phyloP scores from a whole-genome alignment of 2,113 vertebrate genomes.

The Psilopsiagon aymara region DNA sequence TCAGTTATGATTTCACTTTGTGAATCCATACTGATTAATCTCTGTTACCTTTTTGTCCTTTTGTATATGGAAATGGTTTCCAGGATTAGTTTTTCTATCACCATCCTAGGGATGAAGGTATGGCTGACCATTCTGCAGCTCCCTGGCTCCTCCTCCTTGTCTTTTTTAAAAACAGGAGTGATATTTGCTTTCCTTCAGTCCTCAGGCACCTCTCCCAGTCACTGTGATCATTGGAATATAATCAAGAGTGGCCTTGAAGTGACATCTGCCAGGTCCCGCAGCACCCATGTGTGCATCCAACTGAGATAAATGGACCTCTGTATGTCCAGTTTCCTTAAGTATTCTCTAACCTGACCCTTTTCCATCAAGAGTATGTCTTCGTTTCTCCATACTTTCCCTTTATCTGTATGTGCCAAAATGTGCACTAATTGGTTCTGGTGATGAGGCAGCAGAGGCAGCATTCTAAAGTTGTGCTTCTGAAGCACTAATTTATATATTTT shows the following conservation, averaged over 20 bases:
- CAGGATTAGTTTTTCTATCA: neutral
- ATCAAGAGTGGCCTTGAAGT: neutral
- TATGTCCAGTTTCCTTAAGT: neutral
- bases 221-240: neutral
- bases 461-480: neutral
- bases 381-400: neutral
- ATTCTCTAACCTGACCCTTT: neutral
- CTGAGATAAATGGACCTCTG: fast-evolving
- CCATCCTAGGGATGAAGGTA: neutral
- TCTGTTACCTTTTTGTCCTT: neutral
- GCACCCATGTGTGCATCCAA: neutral
- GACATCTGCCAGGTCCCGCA: neutral
- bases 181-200: neutral
- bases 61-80: neutral
- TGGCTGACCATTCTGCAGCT: neutral
- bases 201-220: neutral
- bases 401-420: neutral
- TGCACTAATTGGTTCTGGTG: neutral
- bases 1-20: neutral
- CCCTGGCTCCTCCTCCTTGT: neutral
- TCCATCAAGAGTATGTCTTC: neutral
- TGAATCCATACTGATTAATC: neutral
- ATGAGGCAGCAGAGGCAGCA: neutral
- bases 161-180: neutral
- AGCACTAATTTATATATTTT: neutral